Conservation (phyloP, 2,113 vertebrate genomes). For the Brienomyrus longianalis region DNA sequence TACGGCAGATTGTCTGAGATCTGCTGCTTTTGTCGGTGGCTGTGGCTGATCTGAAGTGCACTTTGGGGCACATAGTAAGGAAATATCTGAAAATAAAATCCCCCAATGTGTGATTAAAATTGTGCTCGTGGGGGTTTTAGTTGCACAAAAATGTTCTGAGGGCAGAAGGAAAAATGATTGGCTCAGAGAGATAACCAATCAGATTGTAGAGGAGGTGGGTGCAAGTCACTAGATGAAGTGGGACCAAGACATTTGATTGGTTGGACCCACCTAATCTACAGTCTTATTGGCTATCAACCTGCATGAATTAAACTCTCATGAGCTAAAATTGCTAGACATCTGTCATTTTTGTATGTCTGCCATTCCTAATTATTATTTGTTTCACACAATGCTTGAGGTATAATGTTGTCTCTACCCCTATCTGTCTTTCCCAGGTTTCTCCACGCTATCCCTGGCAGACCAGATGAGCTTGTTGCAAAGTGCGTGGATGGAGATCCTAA, state of each 20-base stretch:
- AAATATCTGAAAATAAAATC: not conserved
- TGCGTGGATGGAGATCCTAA: conserved; percentile 99
- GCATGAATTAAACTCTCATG: no score
- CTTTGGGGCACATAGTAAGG: not conserved
- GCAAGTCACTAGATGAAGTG: no score
- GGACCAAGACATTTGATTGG: no score
- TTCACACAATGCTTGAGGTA: not conserved
- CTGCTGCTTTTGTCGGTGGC: not conserved
- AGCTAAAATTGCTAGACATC: not conserved
- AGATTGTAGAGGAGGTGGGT: no score
- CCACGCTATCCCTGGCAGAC: conserved; percentile 94
- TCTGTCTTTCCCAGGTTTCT: conserved; percentile 73
- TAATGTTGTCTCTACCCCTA: conserved; percentile 21
- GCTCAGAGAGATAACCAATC: no score
- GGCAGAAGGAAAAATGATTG: no score
- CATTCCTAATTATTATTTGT: not conserved
- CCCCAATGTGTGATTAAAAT: not conserved
- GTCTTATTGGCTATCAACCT: no score
- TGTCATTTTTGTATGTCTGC: not conserved
- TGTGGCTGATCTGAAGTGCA: not conserved
- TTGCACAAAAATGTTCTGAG: no score
- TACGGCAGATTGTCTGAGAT: not conserved
- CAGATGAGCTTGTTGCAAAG: conserved; percentile 99
- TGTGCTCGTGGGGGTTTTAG: no score
- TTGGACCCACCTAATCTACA: no score